Percentiles rank a stretch among this genome's conserved stretches.
Evolutionary conservation across 2,797 vertebrate species (phyloP).

Genomic region (Oreochromis grahami): DNA sequence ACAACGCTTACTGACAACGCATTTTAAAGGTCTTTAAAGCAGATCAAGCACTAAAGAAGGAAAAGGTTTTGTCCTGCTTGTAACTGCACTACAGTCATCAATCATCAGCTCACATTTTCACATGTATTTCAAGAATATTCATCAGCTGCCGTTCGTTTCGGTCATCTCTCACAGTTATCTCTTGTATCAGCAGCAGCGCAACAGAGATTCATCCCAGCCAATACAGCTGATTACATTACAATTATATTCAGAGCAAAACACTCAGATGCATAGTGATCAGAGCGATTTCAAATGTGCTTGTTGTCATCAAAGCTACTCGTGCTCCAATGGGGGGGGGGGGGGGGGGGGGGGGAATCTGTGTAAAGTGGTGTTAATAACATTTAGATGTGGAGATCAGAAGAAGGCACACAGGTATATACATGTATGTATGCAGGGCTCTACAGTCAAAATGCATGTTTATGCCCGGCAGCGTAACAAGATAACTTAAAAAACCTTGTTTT

Average conservation of each 20-base stretch:
- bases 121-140: neutral
- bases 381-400: neutral
- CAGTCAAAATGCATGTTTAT: neutral
- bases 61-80: neutral
- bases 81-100: neutral
- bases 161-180: neutral
- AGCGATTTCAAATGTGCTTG: conserved; percentile 21
- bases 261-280: conserved; percentile 20
- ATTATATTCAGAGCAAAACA: conserved; percentile 5
- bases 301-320: conserved; percentile 1
- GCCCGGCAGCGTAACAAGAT: neutral
- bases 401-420: neutral
- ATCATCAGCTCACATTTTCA: neutral
- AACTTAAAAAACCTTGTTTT: neutral
- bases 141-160: neutral
- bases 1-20: neutral
- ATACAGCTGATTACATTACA: conserved; percentile 3
- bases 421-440: neutral
- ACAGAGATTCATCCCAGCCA: neutral
- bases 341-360: neutral
- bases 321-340: neutral
- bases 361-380: conserved; percentile 11
- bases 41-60: neutral
- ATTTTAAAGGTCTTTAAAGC: neutral
- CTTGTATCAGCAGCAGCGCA: neutral